Base-by-base conservation (phyloP, 2,113 vertebrate genomes). In the Turdus rufiventris region DNA sequence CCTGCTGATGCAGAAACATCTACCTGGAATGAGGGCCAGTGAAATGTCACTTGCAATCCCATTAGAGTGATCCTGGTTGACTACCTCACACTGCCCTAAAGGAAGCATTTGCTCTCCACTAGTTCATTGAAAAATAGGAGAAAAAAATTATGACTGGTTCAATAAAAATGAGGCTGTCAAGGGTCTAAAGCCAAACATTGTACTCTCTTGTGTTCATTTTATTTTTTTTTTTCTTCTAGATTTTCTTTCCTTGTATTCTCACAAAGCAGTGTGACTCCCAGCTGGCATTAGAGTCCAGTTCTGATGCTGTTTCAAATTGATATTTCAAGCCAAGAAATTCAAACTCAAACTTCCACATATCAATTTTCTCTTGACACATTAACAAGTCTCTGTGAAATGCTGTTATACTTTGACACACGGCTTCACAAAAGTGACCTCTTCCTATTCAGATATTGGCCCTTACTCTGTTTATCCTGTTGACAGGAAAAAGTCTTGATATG, bases 1-100 rank as follows among this genome's bases (percentile, higher is more conserved):
- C 38, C 67, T 93, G 81, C 81, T 95, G 85, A 95, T 83, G 91
- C 93, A 94, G 91, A 96, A 96, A 85, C 81, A 71, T 91, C 94
- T 83, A 93, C 94, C 87, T 93, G 81, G 87, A 96, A 94, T 73
- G 60, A 87, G 71, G 85, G 88, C 66, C 78, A 79, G 81, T 62
- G 91, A 94, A 93, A 96, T 85, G 67, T 95, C 93, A 91, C 60
- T 79, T 94, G 67, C 80, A 90, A 96, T 94, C 87, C 93, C 74
- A 77, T 93, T 93, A 91, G 62, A 88, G 25, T 79, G 71, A 90
- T 94, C 38, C 74, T 91, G 66, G 42, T 47, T 94, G 93, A 60
- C 67, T 94, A 77, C 62, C 47, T 63, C 40, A 68, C 29, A 18
- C 36, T 85, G 54, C 71, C 84, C 85, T 80, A 40, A 94, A 76